Evolutionary conservation across 2,113 vertebrate genomes (phyloP), one percentile per base, ranked within the genome.

Genomic region (Cyphomyrus discorhynchus): DNA sequence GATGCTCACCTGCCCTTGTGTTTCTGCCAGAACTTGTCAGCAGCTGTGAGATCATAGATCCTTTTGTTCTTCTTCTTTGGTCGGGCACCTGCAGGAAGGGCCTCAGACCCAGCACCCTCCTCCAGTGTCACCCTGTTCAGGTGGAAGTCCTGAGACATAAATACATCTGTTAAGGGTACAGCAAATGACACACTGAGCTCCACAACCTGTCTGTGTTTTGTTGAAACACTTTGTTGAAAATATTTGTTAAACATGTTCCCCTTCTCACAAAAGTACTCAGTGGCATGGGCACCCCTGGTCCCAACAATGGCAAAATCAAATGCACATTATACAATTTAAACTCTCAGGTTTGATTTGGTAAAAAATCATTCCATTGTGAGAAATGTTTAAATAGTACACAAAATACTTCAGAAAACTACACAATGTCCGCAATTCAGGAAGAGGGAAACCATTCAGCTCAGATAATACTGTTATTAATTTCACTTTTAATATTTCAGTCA

Each of bases 21-120:
- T 53, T 97, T 99, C 93, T 99, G 98, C 98, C 98, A 99, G 95
- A 99, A 99, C 93, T 92, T 97, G 96, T 99, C 98, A 77, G 97
- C 97, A 5, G 96, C 93, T 10, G 98, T 99, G 93, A 99, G 97
- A 94, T 99, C 98, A 80, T 99, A 99, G 88, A 95, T 97, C 92
- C 98, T 98, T 90, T 96, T 98, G 92, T 94, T 98, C 95, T 98
- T 99, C 95, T 98, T 99, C 94, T 99, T 99, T 89, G 98, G 98
- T 94, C 98, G 96, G 91, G 98, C 98, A 77, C 98, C 98, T 88
- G 98, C 95, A 87, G 97, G 97, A 85, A 97, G 96, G 70, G 93
- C 96, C 94, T 99, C 98, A 0, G 90, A 90, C 92, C 96, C 97
- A 35, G 92, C 85, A 11, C 96, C 96, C 93, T 99, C 98, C 94